A percentile compares a stretch with the other conserved stretches of the same genome.
These are phyloP conservation scores for Diorhabda carinulata DNA, from an alignment of 1,140 invertebrate genomes.

Conservation along the genomic window DNA sequence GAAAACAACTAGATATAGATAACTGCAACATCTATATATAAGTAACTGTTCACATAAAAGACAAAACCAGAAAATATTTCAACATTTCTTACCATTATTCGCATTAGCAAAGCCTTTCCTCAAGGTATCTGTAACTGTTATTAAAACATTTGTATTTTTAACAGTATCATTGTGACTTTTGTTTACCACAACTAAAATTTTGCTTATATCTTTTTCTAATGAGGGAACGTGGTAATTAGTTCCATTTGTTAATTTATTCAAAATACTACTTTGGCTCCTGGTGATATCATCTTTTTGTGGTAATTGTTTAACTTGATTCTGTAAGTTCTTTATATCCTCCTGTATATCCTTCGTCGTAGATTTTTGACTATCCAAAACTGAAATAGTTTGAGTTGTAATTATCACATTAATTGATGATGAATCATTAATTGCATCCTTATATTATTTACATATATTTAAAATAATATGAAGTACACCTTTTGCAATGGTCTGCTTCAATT, in stretches of 20 bases:
- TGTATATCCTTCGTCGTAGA: conserved; percentile 31
- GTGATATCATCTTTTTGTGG: conserved; percentile 33
- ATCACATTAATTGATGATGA: not conserved
- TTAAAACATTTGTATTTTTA: conserved; percentile 51
- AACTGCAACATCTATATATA: too few species aligned
- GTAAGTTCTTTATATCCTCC: conserved; percentile 30
- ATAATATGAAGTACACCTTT: conserved; percentile 27
- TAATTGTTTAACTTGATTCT: conserved; percentile 17
- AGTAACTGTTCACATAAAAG: too few species aligned
- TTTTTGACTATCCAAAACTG: conserved; percentile 37
- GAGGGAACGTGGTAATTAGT: conserved; percentile 19
- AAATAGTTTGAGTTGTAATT: not conserved
- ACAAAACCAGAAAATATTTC: too few species aligned
- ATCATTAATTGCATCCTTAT: not conserved
- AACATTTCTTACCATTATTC: not conserved
- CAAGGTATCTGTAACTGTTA: conserved; percentile 53
- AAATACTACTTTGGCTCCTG: not conserved
- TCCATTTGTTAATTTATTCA: conserved; percentile 31
- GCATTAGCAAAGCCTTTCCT: conserved; percentile 55
- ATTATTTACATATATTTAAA: not conserved
- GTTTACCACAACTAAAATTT: conserved; percentile 43
- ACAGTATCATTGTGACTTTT: conserved; percentile 51
- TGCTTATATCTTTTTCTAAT: conserved; percentile 19
- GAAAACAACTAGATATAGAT: too few species aligned
- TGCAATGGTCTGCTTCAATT: conserved; percentile 47